Evolutionary conservation across 2,888 invertebrate species (phyloP).

Genomic region (Seira ritae): DNA sequence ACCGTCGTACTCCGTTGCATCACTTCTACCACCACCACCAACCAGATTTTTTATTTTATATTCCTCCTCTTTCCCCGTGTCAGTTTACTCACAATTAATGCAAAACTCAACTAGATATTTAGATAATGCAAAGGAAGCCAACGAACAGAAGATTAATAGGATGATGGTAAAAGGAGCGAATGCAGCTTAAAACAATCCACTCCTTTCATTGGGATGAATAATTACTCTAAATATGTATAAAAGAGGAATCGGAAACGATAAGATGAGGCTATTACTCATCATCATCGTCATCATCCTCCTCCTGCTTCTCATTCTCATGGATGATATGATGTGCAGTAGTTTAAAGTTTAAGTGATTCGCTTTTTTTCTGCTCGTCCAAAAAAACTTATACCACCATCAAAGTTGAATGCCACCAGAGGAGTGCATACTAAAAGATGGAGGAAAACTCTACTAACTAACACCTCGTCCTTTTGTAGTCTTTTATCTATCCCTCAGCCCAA

Average conservation of each 20-base stretch:
- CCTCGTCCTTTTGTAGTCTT: conserved; percentile 1
- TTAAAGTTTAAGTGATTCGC: conserved; percentile 14
- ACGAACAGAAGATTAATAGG: conserved; percentile 5
- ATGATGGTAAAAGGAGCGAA: conserved; percentile 2
- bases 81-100: conserved; percentile 35
- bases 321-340: conserved; percentile 18
- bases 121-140: not conserved
- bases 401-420: conserved; percentile 7
- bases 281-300: not conserved
- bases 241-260: conserved; percentile 53
- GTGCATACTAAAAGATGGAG: not conserved
- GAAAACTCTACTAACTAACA: not conserved
- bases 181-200: not conserved
- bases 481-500: not conserved
- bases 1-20: too few relatives aligned
- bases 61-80: conserved; percentile 16
- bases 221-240: conserved; percentile 47
- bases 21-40: not conserved
- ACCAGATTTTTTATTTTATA: not conserved
- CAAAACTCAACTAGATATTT: conserved; percentile 8
- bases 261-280: conserved; percentile 58
- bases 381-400: conserved; percentile 4
- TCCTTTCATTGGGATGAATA: conserved; percentile 52
- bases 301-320: not conserved
- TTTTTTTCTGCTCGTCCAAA: conserved; percentile 31